These are phyloP conservation scores for Darevskia mixta DNA, from an alignment of 2,797 vertebrate genomes.

Conservation along the genomic window DNA sequence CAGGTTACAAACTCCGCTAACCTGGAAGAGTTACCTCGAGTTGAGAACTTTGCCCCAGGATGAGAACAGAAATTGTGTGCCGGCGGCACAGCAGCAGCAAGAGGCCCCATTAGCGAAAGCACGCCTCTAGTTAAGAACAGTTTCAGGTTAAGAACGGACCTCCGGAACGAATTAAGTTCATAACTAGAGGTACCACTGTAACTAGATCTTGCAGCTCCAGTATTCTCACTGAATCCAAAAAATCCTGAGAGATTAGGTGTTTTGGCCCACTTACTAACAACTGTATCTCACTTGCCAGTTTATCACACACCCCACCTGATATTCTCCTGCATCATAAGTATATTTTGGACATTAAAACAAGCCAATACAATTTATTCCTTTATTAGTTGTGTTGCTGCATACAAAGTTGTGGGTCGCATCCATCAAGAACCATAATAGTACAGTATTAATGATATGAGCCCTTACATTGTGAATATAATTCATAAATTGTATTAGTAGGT, in stretches of 20 bases:
- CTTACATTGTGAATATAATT: neutral
- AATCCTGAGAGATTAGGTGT: neutral
- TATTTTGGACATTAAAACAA: neutral
- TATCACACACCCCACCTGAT: neutral
- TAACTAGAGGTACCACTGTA: no score
- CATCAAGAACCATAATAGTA: neutral
- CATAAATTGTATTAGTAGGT: conserved; percentile 52
- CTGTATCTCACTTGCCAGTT: neutral
- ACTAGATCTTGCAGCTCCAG: neutral
- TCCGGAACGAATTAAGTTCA: no score
- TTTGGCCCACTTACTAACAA: no score
- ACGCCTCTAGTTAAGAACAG: no score
- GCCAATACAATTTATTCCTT: neutral
- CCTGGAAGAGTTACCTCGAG: no score
- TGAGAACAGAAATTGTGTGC: no score
- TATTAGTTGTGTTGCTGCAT: neutral
- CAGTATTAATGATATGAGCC: neutral
- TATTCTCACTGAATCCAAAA: neutral
- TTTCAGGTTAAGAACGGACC: no score
- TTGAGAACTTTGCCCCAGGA: no score
- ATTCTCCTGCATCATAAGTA: neutral
- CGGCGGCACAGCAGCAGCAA: no score
- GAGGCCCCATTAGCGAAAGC: no score
- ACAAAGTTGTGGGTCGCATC: neutral
- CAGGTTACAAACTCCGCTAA: no score